Evolutionary conservation across 2,113 vertebrate species (phyloP), one percentile per base, ranked within the genome.

Genomic region (Psittacula cyanocephala): DNA sequence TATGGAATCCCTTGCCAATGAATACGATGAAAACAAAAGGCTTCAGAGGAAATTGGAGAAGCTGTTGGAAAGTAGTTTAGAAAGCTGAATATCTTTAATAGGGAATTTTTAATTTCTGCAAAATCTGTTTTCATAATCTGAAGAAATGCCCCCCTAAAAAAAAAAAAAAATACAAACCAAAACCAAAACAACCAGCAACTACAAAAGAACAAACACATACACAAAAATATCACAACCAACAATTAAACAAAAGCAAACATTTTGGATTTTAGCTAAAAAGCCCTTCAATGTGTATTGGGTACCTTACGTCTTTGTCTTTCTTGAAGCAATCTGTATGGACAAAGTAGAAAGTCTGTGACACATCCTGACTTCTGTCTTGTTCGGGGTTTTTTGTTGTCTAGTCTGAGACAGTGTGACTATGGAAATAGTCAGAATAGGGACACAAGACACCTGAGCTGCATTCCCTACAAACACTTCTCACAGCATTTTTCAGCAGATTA

Each of bases 171-270:
- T n/a, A n/a, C 25, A 53, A 29, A 18, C 52, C 37, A 37, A 53
- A 55, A 55, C 17, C 3, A 43, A 37, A 75, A 28, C 3, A 65
- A 11, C 0, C 7, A 23, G 37, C 75, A 57, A 1, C 5, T 33
- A 17, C 11, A 43, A 49, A 25, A 13, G 22, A 31, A 6, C 19
- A 5, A 52, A 7, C 8, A 57, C 46, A 59, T 12, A 22, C 5
- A 15, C 33, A 35, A 35, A 59, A 59, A 59, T 59, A 59, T 35
- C n/a, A 9, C 57, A 59, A 35, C 3, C 13, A 14, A n/a, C 4
- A 64, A 71, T 6, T 28, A 76, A 87, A 52, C 3, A 71, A 68
- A 88, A 43, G 1, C 7, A 64, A 81, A 50, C 2, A 23, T 39
- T 87, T 75, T 63, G 84, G 7, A 23, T 35, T 85, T 81, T 67